Evolutionary conservation across 2,797 vertebrate genomes (phyloP), one percentile per base, ranked within the genome.

Genomic region (Clarias pachynema): DNA sequence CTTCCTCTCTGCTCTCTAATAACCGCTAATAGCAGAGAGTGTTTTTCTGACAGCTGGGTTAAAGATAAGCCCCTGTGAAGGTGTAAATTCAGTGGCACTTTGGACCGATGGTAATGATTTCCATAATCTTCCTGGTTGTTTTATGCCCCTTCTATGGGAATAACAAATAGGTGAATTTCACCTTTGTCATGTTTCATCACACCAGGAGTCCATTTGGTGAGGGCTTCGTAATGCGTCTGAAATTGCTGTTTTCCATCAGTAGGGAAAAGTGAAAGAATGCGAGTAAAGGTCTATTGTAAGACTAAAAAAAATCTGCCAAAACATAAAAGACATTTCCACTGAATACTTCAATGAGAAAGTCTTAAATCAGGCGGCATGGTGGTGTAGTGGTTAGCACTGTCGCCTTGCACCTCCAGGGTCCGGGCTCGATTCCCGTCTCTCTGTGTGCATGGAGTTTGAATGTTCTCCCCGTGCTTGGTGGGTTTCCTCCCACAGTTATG

Each of bases 121-220:
- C 81, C 88, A 89, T 91, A 89, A 90, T 89, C 86, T 85, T 84
- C 83, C 81, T 89, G 85, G 86, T 89, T 90, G 90, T 90, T 91
- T 90, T 85, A 85, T 85, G 80, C 86, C 85, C 88, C 83, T 85
- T 90, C 84, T 84, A 86, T 84, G 83, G 82, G 86, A 87, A 88
- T 87, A 89, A 90, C 90, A 89, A 91, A 91, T 89, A 89, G 88
- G 89, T 75, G 90, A 89, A 91, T 90, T 90, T 89, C 85, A 65
- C 86, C 74, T 88, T 87, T 91, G 91, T 92, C 91, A 91, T 91
- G 90, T 91, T 90, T 86, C 89, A 92, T 91, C 90, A 91, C 85
- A 65, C 70, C 85, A 85, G 80, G 80, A 89, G 87, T 86, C 89
- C 57, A 84, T 83, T 87, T 82, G 78, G 82, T 31, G 65, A 88